These are phyloP conservation scores for Labeo catla DNA, from an alignment of 2,113 vertebrate genomes.

Conservation along the genomic window DNA sequence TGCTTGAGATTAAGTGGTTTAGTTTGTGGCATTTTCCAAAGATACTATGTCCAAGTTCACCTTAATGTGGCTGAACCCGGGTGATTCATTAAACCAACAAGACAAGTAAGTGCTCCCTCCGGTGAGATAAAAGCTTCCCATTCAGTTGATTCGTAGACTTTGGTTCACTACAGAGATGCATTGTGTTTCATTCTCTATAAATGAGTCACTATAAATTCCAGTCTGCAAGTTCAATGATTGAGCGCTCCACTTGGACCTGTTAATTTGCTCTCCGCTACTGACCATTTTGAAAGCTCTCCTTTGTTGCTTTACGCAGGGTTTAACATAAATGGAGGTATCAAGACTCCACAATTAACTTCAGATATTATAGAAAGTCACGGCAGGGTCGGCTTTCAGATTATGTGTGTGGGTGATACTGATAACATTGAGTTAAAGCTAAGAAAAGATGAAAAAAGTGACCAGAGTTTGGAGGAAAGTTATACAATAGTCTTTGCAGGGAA, in stretches of 20 bases:
- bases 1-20: conserved; percentile 14
- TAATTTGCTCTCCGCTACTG: conserved; percentile 3
- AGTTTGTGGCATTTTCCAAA: neutral
- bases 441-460: neutral
- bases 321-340: neutral
- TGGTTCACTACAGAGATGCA: conserved; percentile 42
- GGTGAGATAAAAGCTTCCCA: conserved; percentile 57
- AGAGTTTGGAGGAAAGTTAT: neutral
- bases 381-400: neutral
- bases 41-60: neutral
- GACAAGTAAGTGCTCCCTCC: conserved; percentile 63
- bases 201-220: conserved; percentile 63
- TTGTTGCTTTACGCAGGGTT: neutral
- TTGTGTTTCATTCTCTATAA: conserved; percentile 61
- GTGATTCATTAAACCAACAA: conserved; percentile 43
- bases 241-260: conserved; percentile 46
- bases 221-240: conserved; percentile 59
- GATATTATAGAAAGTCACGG: neutral
- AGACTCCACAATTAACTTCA: neutral
- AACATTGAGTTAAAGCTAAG: neutral
- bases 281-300: conserved; percentile 17
- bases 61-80: conserved; percentile 11
- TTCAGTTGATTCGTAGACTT: conserved; percentile 42
- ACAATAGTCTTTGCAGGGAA: neutral
- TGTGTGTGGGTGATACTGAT: neutral